phyloP scores from a whole-genome alignment of 1,140 invertebrate species.

The Caenorhabditis remanei region DNA sequence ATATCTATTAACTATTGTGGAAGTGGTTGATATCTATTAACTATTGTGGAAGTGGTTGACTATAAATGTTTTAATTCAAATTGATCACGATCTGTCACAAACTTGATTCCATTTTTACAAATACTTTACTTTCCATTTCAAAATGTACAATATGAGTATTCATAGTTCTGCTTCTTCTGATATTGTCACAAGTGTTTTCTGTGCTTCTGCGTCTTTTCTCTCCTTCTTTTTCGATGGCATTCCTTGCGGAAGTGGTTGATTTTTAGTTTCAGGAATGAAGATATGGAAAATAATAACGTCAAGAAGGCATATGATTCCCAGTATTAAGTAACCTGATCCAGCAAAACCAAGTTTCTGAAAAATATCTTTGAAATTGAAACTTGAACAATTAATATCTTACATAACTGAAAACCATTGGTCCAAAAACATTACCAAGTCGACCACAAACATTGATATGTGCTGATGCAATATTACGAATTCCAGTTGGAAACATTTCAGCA shows the following conservation, averaged over 20 bases:
- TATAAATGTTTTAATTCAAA: too few species aligned
- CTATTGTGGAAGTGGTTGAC: too few species aligned
- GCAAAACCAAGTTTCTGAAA: conserved; percentile 36
- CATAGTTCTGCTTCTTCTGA: conserved; percentile 1
- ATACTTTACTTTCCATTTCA: background rate
- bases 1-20: too few species aligned
- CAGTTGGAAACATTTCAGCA: conserved; percentile 59
- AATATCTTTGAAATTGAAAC: background rate
- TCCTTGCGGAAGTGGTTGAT: conserved; percentile 57
- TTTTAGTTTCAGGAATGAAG: conserved; percentile 57
- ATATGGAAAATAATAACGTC: conserved; percentile 21
- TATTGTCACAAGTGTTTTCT: conserved; percentile 5
- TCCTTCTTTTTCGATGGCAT: conserved; percentile 51
- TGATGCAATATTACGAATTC: conserved; percentile 54
- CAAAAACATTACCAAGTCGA: conserved; percentile 58
- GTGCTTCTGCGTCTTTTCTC: conserved; percentile 6
- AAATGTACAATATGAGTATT: background rate
- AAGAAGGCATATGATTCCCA: conserved; percentile 34
- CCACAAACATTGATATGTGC: conserved; percentile 61
- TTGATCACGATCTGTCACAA: too few species aligned
- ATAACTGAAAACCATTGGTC: conserved; percentile 58
- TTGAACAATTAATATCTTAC: background rate
- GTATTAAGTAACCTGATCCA: conserved; percentile 27
- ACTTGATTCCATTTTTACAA: background rate
- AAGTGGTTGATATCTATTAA: too few species aligned